Percentiles rank a stretch among this genome's conserved stretches.
Conservation (phyloP, 2,113 vertebrate genomes). For the Hassar affinis region DNA sequence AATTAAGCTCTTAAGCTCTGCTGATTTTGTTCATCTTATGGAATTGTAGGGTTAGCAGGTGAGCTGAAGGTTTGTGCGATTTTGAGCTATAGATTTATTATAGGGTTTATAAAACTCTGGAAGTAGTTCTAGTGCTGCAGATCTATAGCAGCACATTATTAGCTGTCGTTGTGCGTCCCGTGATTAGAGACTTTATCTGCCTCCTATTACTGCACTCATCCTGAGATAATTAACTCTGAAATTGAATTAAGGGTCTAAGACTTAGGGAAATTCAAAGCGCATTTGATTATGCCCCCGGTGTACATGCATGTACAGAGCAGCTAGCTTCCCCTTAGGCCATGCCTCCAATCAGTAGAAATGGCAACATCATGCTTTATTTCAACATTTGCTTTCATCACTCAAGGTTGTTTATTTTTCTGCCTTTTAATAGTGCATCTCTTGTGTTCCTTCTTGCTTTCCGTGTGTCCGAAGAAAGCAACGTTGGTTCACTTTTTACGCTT, state of each 20-base stretch:
- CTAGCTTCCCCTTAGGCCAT: neutral
- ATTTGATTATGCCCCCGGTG: conserved; percentile 34
- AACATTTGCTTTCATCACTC: conserved; percentile 24
- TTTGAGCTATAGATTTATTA: neutral
- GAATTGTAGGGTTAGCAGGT: neutral
- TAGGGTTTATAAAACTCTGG: conserved; percentile 28
- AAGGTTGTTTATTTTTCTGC: conserved; percentile 25
- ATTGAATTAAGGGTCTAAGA: conserved; percentile 46
- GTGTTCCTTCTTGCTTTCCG: conserved; percentile 2
- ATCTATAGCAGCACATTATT: conserved; percentile 30
- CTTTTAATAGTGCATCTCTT: conserved; percentile 24
- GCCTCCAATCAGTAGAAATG: conserved; percentile 11
- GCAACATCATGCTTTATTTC: conserved; percentile 14
- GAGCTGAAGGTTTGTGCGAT: neutral
- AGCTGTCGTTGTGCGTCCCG: conserved; percentile 21
- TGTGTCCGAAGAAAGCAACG: neutral
- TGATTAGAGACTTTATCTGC: conserved; percentile 39
- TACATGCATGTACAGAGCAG: conserved; percentile 26
- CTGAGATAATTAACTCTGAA: conserved; percentile 51
- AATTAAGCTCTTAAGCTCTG: conserved; percentile 33
- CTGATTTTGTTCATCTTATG: neutral
- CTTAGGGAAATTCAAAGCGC: conserved; percentile 32
- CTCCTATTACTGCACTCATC: conserved; percentile 45
- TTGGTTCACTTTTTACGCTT: neutral
- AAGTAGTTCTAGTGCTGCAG: conserved; percentile 10